Conservation (phyloP, 2,888 invertebrate species). For the Noctua janthe region DNA sequence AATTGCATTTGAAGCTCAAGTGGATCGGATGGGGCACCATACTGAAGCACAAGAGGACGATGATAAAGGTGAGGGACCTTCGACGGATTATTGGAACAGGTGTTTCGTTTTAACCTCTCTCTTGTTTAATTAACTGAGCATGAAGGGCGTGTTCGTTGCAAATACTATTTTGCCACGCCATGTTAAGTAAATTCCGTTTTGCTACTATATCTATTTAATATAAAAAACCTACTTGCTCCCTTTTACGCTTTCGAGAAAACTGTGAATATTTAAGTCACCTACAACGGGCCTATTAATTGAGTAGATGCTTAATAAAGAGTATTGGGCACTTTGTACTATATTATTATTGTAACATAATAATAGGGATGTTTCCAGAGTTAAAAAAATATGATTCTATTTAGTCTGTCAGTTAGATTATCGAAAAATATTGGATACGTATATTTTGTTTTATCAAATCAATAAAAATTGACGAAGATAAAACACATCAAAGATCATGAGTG, state of each 20-base stretch:
- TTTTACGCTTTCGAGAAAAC: background rate
- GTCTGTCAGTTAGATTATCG: too few species aligned
- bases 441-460: too few species aligned
- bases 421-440: too few species aligned
- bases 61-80: conserved; percentile 92
- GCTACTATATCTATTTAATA: background rate
- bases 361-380: too few species aligned
- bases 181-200: background rate
- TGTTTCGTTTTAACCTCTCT: background rate
- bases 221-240: background rate
- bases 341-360: background rate
- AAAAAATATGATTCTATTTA: too few species aligned
- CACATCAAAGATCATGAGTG: too few species aligned
- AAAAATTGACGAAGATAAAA: too few species aligned
- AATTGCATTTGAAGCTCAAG: conserved; percentile 94
- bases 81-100: conserved; percentile 10
- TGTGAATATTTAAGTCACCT: background rate
- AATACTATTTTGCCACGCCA: background rate
- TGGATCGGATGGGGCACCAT: conserved; percentile 97
- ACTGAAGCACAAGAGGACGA: conserved; percentile 95
- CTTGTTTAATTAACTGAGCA: conserved; percentile 10
- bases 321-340: background rate
- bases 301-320: background rate
- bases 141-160: background rate
- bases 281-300: background rate